Conservation (phyloP, 2,797 vertebrate species). For the Anolis apletophallus region DNA sequence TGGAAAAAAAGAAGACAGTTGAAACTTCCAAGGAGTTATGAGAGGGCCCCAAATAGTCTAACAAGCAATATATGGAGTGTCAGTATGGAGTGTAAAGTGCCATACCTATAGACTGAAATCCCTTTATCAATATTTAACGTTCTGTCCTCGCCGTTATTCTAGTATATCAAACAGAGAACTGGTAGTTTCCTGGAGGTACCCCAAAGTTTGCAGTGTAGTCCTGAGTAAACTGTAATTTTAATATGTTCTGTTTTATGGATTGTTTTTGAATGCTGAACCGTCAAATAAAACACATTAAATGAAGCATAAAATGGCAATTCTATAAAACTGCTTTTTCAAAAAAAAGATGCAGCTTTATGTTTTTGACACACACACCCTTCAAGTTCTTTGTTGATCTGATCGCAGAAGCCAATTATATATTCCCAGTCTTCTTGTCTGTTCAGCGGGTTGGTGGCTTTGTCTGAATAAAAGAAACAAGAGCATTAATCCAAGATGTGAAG, state of each 20-base stretch:
- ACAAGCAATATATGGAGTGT: not conserved
- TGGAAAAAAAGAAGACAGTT: not conserved
- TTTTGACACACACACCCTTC: slow-evolving; percentile 86
- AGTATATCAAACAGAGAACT: not conserved
- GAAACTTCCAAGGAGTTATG: not conserved
- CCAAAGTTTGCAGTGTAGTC: slow-evolving; percentile 17
- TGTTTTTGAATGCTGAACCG: not conserved
- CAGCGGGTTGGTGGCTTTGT: slow-evolving; percentile 94
- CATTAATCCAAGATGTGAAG: slow-evolving; percentile 32
- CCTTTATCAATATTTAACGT: not conserved
- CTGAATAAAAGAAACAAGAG: slow-evolving; percentile 74
- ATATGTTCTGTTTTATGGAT: too few relatives aligned
- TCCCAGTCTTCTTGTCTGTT: slow-evolving; percentile 97
- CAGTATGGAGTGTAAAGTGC: too few relatives aligned
- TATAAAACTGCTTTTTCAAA: not conserved
- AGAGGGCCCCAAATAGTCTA: too few relatives aligned
- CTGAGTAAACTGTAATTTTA: not conserved
- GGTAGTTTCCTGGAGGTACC: slow-evolving; percentile 24
- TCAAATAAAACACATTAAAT: not conserved
- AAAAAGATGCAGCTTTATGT: slow-evolving; percentile 10
- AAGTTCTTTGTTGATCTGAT: slow-evolving; percentile 95
- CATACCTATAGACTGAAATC: rapidly evolving
- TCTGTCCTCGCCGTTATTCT: not conserved
- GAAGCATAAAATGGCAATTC: not conserved
- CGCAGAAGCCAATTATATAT: slow-evolving; percentile 94